These are phyloP conservation scores for Crematogaster levior DNA, from an alignment of 2,888 invertebrate genomes.

Conservation along the genomic window DNA sequence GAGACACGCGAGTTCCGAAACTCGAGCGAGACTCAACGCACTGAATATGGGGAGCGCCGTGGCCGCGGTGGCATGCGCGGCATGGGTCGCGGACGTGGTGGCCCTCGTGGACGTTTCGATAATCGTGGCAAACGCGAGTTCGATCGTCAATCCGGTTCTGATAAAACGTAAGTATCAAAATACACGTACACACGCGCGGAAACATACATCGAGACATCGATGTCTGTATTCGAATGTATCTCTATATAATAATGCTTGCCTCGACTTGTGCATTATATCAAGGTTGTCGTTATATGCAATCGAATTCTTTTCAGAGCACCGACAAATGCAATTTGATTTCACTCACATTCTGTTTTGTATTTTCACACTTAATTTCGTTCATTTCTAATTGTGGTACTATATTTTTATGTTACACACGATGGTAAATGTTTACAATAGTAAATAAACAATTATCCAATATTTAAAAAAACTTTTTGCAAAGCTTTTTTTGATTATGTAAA, in stretches of 20 bases:
- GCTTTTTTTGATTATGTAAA: not conserved
- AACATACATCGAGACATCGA: not conserved
- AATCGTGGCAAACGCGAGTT: slow-evolving; percentile 96
- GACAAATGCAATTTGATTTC: not conserved
- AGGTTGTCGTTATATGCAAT: not conserved
- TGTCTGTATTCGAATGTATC: not conserved
- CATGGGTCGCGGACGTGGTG: slow-evolving; percentile 77
- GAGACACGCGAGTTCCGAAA: slow-evolving; percentile 83
- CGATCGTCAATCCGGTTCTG: slow-evolving; percentile 97
- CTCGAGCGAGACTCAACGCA: slow-evolving; percentile 78
- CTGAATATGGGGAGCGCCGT: slow-evolving; percentile 78
- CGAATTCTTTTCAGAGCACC: not conserved
- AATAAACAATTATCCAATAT: too few relatives aligned
- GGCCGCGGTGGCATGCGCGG: slow-evolving; percentile 85
- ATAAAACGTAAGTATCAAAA: slow-evolving; percentile 91
- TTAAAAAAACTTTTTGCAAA: not conserved
- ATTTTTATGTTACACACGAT: not conserved
- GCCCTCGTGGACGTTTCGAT: slow-evolving; percentile 87
- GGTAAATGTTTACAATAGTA: not conserved
- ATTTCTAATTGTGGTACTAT: not conserved
- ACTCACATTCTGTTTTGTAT: not conserved
- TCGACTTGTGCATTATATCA: not conserved
- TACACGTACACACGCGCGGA: too few relatives aligned
- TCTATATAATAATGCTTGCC: slow-evolving; percentile 13
- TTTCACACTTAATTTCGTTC: slow-evolving; percentile 4